A percentile compares a stretch with the other conserved stretches of the same genome.
These are phyloP conservation scores for Coenonympha arcania DNA, from an alignment of 2,888 invertebrate species.

Conservation along the genomic window DNA sequence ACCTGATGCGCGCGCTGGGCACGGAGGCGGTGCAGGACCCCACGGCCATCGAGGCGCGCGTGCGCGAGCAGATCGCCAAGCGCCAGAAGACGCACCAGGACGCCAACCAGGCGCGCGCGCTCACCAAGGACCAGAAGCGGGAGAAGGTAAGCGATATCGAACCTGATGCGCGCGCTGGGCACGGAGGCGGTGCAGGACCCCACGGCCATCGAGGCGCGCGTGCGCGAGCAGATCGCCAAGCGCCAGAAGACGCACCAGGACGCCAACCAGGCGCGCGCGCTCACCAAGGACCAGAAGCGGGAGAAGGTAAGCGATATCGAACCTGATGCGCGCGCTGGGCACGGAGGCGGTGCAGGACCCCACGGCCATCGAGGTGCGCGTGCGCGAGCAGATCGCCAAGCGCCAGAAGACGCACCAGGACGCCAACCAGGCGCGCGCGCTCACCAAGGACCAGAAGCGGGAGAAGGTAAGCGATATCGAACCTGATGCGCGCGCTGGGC, in stretches of 20 bases:
- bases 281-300: conserved; percentile 93
- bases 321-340: conserved; percentile 96
- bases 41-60: conserved; percentile 98
- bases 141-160: conserved; percentile 89
- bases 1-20: conserved; percentile 96
- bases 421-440: conserved; percentile 92
- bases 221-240: conserved; percentile 98
- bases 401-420: conserved; percentile 95
- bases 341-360: conserved; percentile 99
- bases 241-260: conserved; percentile 95
- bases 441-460: conserved; percentile 93
- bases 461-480: conserved; percentile 89
- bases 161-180: conserved; percentile 96
- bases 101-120: conserved; percentile 92
- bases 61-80: conserved; percentile 98
- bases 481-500: conserved; percentile 96
- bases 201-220: conserved; percentile 98
- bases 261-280: conserved; percentile 92
- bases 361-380: conserved; percentile 98
- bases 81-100: conserved; percentile 95
- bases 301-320: conserved; percentile 89
- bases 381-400: conserved; percentile 98
- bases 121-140: conserved; percentile 93
- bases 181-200: conserved; percentile 99
- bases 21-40: conserved; percentile 99